These are phyloP conservation scores for Venustaconcha ellipsiformis DNA, from an alignment of 1,140 invertebrate species.

Conservation along the genomic window DNA sequence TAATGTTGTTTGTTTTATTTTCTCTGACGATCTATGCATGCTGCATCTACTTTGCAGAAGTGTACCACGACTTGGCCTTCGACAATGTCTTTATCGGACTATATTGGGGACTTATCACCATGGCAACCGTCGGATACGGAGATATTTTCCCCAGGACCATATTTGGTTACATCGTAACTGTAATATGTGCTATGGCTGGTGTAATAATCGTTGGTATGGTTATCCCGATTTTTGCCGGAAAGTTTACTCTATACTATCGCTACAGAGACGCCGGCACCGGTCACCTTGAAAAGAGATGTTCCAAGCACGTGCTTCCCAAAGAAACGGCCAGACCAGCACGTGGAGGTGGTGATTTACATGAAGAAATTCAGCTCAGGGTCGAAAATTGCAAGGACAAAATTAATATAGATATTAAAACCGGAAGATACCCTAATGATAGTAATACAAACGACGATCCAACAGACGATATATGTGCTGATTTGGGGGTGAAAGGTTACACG, in stretches of 20 bases:
- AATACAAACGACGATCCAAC: too few species aligned
- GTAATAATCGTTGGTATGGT: slow-evolving; percentile 93
- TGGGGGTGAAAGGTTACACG: too few species aligned
- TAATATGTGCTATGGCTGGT: slow-evolving; percentile 92
- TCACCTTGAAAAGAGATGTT: slow-evolving; percentile 6
- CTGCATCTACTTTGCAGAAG: slow-evolving; percentile 21
- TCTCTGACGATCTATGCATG: slow-evolving; percentile 21
- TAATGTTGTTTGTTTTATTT: slow-evolving; percentile 20
- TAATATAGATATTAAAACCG: too few species aligned
- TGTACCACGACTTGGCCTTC: neutral
- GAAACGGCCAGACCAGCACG: too few species aligned
- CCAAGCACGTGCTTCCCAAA: too few species aligned
- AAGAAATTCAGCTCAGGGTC: too few species aligned
- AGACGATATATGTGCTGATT: too few species aligned
- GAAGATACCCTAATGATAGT: too few species aligned
- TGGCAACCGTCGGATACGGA: slow-evolving; percentile 96
- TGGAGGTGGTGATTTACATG: too few species aligned
- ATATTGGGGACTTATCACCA: slow-evolving; percentile 97
- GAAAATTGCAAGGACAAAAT: too few species aligned
- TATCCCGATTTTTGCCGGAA: slow-evolving; percentile 44
- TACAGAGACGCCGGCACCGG: slow-evolving; percentile 24
- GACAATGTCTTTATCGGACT: slow-evolving; percentile 77
- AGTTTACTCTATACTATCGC: slow-evolving; percentile 36
- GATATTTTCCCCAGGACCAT: slow-evolving; percentile 40
- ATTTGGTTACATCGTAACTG: slow-evolving; percentile 93